These are phyloP conservation scores for Agapornis roseicollis DNA, from an alignment of 2,113 vertebrate species.

Conservation along the genomic window DNA sequence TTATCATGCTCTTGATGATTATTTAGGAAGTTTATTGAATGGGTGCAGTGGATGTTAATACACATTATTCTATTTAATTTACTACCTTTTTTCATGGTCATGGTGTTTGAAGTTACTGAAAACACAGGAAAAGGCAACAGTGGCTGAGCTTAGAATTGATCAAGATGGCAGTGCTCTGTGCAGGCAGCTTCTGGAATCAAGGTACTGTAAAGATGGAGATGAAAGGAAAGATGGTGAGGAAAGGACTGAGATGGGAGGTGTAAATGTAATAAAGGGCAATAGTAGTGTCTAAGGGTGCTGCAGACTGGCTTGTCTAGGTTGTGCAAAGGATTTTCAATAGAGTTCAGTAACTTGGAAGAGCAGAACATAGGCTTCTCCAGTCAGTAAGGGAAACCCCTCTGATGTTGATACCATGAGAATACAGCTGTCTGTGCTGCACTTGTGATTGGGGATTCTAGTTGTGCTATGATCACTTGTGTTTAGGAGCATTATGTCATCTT, in stretches of 20 bases:
- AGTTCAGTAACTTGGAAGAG: not conserved
- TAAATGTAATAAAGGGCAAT: not conserved
- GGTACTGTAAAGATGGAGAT: rapidly evolving
- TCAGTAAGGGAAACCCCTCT: not conserved
- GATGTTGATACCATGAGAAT: not conserved
- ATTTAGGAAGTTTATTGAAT: not conserved
- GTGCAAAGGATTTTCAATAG: not conserved
- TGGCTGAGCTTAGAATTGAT: not conserved
- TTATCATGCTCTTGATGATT: not conserved
- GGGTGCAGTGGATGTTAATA: not conserved
- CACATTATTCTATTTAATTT: not conserved
- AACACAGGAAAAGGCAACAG: not conserved
- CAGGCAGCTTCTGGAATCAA: not conserved
- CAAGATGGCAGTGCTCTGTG: not conserved
- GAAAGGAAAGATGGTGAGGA: not conserved
- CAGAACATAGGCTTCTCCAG: not conserved
- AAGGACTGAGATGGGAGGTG: not conserved
- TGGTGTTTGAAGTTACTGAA: not conserved
- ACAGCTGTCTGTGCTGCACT: not conserved
- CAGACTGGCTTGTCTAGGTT: not conserved
- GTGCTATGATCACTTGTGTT: not conserved
- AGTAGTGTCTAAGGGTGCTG: not conserved
- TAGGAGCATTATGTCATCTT: not conserved
- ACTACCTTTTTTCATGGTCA: not conserved
- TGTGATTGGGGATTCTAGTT: not conserved